Conservation (phyloP, 2,113 vertebrate species). For the Pyrgilauda ruficollis region DNA sequence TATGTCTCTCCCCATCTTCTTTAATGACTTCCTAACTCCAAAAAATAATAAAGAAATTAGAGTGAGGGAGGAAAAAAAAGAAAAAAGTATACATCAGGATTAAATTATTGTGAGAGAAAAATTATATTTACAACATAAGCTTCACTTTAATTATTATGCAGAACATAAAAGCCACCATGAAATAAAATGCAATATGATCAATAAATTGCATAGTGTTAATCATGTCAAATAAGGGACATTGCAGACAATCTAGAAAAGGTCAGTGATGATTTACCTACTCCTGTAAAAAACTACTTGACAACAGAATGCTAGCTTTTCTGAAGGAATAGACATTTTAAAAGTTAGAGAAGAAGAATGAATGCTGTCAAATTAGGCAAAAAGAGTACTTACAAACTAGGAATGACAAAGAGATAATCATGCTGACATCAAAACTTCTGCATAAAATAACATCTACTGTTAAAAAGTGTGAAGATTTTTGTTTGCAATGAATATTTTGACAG, state of each 20-base stretch:
- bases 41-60: neutral
- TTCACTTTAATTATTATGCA: neutral
- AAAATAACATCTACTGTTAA: slow-evolving; percentile 10
- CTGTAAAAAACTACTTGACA: neutral
- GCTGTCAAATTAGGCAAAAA: slow-evolving; percentile 16
- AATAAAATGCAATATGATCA: neutral
- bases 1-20: neutral
- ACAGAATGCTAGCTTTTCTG: neutral
- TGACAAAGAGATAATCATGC: slow-evolving; percentile 13
- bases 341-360: slow-evolving; percentile 1
- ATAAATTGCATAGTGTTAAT: neutral
- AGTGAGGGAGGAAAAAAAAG: rapidly evolving
- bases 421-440: slow-evolving; percentile 45
- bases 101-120: neutral
- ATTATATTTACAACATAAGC: neutral
- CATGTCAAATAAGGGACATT: neutral
- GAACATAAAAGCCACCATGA: neutral
- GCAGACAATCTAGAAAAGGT: neutral
- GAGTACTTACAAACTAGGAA: neutral
- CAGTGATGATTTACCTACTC: neutral
- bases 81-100: neutral
- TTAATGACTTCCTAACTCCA: neutral
- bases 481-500: slow-evolving; percentile 58
- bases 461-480: slow-evolving; percentile 38
- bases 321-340: neutral